phyloP scores from a whole-genome alignment of 2,113 vertebrate genomes.

The Morone saxatilis region DNA sequence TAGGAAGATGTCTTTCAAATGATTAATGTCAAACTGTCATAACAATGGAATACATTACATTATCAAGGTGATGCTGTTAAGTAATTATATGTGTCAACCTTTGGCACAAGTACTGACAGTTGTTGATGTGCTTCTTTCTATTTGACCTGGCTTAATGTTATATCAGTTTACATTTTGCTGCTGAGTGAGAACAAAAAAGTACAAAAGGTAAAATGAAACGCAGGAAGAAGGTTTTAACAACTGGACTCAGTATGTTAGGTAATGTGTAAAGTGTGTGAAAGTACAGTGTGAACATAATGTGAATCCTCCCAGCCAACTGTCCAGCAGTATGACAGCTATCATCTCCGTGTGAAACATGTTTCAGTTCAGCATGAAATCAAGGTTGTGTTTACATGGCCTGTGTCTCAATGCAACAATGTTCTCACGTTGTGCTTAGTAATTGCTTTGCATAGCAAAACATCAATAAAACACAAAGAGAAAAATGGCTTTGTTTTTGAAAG shows the following conservation, averaged over 20 bases:
- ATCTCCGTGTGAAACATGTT: neutral
- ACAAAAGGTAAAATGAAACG: neutral
- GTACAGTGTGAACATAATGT: conserved; percentile 4
- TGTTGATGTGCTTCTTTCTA: neutral
- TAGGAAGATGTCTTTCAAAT: neutral
- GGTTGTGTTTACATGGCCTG: neutral
- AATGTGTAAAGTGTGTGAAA: neutral
- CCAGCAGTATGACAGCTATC: neutral
- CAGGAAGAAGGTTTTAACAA: neutral
- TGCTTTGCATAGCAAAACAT: neutral
- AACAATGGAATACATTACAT: no score
- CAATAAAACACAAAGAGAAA: neutral
- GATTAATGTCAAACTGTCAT: neutral
- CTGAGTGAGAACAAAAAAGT: neutral
- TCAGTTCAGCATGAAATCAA: neutral
- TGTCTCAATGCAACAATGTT: neutral
- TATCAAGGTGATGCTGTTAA: neutral
- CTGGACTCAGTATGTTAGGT: neutral
- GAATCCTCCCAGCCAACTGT: neutral
- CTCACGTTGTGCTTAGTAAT: neutral
- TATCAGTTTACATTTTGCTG: neutral
- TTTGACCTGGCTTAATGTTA: neutral
- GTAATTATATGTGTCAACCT: no score
- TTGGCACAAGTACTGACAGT: neutral
- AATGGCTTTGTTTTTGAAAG: no score